A percentile compares a stretch with the other conserved stretches of the same genome.
phyloP scores from a whole-genome alignment of 2,797 vertebrate species.

The Florisuga fusca region DNA sequence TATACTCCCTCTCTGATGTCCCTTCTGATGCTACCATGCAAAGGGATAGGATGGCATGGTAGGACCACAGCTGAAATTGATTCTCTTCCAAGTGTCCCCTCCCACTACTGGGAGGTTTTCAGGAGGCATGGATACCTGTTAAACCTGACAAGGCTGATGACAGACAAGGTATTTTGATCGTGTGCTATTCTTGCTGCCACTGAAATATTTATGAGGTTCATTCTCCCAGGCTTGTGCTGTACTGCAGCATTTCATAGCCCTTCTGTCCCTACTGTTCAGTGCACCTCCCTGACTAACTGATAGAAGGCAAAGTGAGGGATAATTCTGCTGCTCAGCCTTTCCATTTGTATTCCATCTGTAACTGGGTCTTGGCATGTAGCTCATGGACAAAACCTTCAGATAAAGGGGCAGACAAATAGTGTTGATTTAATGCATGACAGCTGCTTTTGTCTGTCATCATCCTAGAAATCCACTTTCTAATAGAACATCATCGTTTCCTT shows the following conservation, averaged over 20 bases:
- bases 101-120: not conserved
- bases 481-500: not conserved
- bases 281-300: not conserved
- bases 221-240: not conserved
- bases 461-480: not conserved
- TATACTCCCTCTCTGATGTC: not conserved
- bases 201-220: conserved; percentile 18
- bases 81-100: not conserved
- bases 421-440: not conserved
- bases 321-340: not conserved
- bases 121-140: not conserved
- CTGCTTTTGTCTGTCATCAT: not conserved
- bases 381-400: conserved; percentile 18
- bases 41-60: not conserved
- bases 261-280: not conserved
- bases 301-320: not conserved
- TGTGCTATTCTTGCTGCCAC: not conserved
- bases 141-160: not conserved
- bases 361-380: conserved; percentile 18
- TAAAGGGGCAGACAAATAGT: not conserved
- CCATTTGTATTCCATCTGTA: not conserved
- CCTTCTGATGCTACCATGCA: not conserved
- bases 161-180: conserved; percentile 32
- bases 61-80: not conserved
- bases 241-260: not conserved